Base-by-base conservation (phyloP, 23 tunicate species). In the Aplidium turbinatum region DNA sequence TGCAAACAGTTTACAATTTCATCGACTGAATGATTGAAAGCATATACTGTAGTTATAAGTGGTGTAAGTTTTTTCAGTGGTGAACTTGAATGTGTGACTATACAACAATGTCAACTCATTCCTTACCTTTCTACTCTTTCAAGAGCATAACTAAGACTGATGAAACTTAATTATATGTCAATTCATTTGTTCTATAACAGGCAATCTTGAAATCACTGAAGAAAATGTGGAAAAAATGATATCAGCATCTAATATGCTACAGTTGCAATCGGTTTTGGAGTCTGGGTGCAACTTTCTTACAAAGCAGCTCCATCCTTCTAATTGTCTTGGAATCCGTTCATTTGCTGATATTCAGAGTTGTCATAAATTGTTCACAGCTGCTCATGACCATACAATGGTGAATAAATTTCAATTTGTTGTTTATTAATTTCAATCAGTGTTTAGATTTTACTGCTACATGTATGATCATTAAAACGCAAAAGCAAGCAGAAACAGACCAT, bases 271-370 rank as follows among this genome's bases (percentile, higher is more conserved):
- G 32, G 93, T 93, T 28, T 84, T 93, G 24, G 81, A 81, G n/a
- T 83, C 88, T 38, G 87, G 81, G 0, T 80, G 93, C 38, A 42
- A 57, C 0, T 93, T 93, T 72, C 70, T 93, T 0, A 67, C 50
- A 36, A 75, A 85, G 26, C 93, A 93, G 54, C 83, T 93, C 2
- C 93, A 93, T 57, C 98, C 98, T 5, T 85, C 93, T 2, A 93
- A 93, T 58, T 93, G 98, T 36, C 80, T 93, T 25, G 98, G 98
- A 19, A 93, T 93, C 19, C 72, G 70, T 7, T 38, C 72, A 38
- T 93, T 93, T 66, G 98, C 98, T 11, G 93, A 81, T 47, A 25
- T 64, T 3, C 98, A 93, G 62, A 58, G 73, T 22, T 85, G 98
- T 76, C 71, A 50, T 19, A 34, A 64, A 31, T 57, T 93, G 25